These are phyloP conservation scores for Centropyge bicolor DNA, from an alignment of 2,797 vertebrate species.

Conservation along the genomic window DNA sequence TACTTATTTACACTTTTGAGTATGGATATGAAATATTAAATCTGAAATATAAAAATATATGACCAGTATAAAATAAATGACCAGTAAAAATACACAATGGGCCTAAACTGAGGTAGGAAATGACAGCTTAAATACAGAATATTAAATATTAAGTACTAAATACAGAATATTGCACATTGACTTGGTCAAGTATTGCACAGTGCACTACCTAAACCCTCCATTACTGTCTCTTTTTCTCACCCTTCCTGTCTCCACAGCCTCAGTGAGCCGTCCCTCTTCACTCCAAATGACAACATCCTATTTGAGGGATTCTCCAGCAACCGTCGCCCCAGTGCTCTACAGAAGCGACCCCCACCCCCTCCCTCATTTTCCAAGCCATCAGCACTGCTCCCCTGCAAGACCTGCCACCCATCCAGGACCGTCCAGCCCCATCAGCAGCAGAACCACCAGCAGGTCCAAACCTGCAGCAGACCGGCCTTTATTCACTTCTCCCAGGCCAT, in stretches of 20 bases:
- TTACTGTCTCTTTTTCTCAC: neutral
- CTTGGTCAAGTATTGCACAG: too few relatives aligned
- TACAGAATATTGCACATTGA: too few relatives aligned
- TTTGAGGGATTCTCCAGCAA: slow-evolving; percentile 51
- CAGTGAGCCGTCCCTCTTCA: slow-evolving; percentile 74
- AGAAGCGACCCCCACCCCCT: slow-evolving; percentile 38
- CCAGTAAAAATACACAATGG: too few relatives aligned
- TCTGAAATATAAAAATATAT: too few relatives aligned
- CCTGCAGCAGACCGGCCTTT: slow-evolving; percentile 64
- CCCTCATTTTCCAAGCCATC: slow-evolving; percentile 47
- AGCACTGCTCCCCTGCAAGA: slow-evolving; percentile 32
- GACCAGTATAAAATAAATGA: too few relatives aligned
- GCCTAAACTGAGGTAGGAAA: too few relatives aligned
- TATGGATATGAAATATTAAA: too few relatives aligned
- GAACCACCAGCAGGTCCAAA: slow-evolving; percentile 32
- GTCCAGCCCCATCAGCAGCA: slow-evolving; percentile 10
- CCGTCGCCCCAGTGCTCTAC: slow-evolving; percentile 36
- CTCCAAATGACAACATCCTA: slow-evolving; percentile 38
- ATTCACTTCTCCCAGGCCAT: slow-evolving; percentile 83
- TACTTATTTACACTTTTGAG: too few relatives aligned
- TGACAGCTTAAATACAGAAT: too few relatives aligned
- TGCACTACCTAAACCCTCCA: neutral
- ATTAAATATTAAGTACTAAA: too few relatives aligned
- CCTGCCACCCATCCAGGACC: slow-evolving; percentile 14
- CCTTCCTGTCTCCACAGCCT: slow-evolving; percentile 59